Percentiles rank a stretch among this genome's conserved stretches.
phyloP scores from a whole-genome alignment of 92 coral and sea anemone genomes.

The Micromussa lordhowensis region DNA sequence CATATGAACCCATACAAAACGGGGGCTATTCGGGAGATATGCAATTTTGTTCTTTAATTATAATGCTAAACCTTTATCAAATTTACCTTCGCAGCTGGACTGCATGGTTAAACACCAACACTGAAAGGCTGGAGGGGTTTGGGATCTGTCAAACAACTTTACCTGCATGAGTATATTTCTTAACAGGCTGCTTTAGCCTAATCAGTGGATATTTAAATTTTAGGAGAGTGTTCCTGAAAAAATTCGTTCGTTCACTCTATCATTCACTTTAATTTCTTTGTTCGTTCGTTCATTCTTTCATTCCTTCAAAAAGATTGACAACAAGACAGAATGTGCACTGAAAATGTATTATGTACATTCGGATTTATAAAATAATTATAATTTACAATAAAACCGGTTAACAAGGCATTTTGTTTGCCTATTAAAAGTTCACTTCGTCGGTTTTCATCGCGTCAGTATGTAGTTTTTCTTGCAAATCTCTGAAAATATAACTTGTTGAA shows the following conservation, averaged over 20 bases:
- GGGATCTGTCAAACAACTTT: neutral
- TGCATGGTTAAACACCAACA: neutral
- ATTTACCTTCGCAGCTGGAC: neutral
- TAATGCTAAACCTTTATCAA: neutral
- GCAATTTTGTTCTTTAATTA: neutral
- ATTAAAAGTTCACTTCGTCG: neutral
- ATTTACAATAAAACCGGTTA: neutral
- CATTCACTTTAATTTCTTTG: too few relatives aligned
- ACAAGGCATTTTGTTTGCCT: neutral
- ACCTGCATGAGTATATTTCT: neutral
- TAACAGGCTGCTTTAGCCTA: neutral
- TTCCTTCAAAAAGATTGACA: neutral
- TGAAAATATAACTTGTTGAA: neutral
- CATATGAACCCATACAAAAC: too few relatives aligned
- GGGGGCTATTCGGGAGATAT: neutral
- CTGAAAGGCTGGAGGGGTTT: neutral
- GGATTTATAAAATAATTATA: neutral
- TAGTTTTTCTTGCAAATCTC: neutral
- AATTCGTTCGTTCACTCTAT: too few relatives aligned
- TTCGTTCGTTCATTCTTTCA: too few relatives aligned
- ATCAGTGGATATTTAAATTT: too few relatives aligned
- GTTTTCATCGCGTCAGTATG: neutral
- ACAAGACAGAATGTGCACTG: neutral
- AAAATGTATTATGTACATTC: conserved; percentile 1
- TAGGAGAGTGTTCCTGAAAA: too few relatives aligned